Evolutionary conservation across 2,113 vertebrate genomes (phyloP).

Genomic region (Gasterosteus nipponicus): DNA sequence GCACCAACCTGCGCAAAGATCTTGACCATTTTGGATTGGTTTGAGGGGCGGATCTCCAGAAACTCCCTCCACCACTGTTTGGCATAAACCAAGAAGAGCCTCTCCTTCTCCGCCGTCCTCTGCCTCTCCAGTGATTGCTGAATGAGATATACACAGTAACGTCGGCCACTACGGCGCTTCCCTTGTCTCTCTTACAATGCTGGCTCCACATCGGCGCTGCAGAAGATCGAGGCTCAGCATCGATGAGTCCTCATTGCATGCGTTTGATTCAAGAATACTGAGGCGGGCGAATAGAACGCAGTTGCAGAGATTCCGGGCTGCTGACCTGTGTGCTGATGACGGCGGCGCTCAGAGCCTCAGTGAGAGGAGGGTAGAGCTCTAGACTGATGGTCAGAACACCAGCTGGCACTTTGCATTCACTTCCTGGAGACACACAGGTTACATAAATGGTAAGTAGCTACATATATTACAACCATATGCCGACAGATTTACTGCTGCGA

Average conservation of each 20-base stretch:
- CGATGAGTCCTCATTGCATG: slow-evolving; percentile 9
- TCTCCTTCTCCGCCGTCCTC: slow-evolving; percentile 93
- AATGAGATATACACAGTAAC: slow-evolving; percentile 27
- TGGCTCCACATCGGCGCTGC: neutral
- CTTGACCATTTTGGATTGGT: slow-evolving; percentile 92
- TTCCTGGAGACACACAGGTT: slow-evolving; percentile 80
- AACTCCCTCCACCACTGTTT: slow-evolving; percentile 99
- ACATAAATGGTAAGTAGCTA: neutral
- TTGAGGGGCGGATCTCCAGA: slow-evolving; percentile 91
- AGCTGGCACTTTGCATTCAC: slow-evolving; percentile 92
- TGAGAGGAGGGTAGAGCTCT: slow-evolving; percentile 91
- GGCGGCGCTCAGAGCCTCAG: slow-evolving; percentile 85
- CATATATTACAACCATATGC: neutral
- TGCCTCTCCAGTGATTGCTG: slow-evolving; percentile 93
- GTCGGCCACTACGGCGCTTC: neutral
- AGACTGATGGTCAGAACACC: slow-evolving; percentile 93
- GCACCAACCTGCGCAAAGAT: slow-evolving; percentile 95
- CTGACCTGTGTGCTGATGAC: slow-evolving; percentile 92
- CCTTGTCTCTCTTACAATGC: neutral
- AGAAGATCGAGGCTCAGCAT: slow-evolving; percentile 1
- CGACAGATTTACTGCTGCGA: neutral
- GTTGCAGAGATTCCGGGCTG: slow-evolving; percentile 5
- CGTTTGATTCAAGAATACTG: slow-evolving; percentile 22
- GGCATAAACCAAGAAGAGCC: slow-evolving; percentile 94
- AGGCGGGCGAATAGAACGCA: slow-evolving; percentile 17